Conservation (phyloP, 2,888 invertebrate genomes). For the Thereva unica region DNA sequence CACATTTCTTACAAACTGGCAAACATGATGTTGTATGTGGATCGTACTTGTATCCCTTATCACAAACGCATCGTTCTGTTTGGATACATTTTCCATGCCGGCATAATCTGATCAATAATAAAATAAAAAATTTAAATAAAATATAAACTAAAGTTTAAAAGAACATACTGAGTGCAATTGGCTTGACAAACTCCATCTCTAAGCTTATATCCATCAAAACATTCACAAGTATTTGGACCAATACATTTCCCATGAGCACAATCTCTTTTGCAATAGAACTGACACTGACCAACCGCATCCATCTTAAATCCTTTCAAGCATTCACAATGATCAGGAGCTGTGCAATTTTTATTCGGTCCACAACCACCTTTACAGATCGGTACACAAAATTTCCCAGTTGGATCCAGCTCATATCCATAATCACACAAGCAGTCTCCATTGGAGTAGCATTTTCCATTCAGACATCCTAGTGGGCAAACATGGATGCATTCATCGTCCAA, state of each 20-base stretch:
- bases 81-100: slow-evolving; percentile 58
- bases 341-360: slow-evolving; percentile 51
- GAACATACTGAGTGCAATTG: slow-evolving; percentile 55
- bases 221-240: slow-evolving; percentile 64
- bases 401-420: slow-evolving; percentile 63
- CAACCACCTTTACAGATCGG: slow-evolving; percentile 62
- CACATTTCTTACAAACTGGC: slow-evolving; percentile 53
- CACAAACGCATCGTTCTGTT: slow-evolving; percentile 60
- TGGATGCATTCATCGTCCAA: slow-evolving; percentile 54
- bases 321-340: slow-evolving; percentile 56
- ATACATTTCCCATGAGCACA: slow-evolving; percentile 63
- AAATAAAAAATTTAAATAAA: neutral
- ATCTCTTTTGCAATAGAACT: slow-evolving; percentile 51
- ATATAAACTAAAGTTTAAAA: neutral
- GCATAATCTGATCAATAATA: slow-evolving; percentile 44
- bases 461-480: slow-evolving; percentile 60
- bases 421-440: slow-evolving; percentile 70
- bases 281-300: slow-evolving; percentile 50
- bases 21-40: slow-evolving; percentile 44
- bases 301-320: slow-evolving; percentile 58
- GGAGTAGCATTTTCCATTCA: slow-evolving; percentile 66
- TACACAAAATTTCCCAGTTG: slow-evolving; percentile 61
- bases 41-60: slow-evolving; percentile 49
- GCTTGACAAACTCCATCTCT: slow-evolving; percentile 54
- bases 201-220: slow-evolving; percentile 60